Conservation (phyloP, 2,888 invertebrate species). For the Leptopterna dolabrata region DNA sequence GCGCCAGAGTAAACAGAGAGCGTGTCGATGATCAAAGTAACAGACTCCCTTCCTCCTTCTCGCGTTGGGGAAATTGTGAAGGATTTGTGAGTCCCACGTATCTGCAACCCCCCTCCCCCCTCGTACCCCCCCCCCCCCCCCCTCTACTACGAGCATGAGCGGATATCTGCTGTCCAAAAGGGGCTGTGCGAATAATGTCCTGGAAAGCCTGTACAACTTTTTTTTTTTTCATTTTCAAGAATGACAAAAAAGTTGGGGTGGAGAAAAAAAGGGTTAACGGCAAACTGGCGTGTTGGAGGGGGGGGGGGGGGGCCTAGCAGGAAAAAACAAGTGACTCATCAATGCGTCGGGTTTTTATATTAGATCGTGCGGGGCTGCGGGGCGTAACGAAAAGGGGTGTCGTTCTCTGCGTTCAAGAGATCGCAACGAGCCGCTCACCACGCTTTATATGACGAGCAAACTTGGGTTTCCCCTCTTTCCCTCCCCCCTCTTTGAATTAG, state of each 20-base stretch:
- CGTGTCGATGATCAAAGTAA: constrained; percentile 12
- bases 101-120: no score
- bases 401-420: not conserved
- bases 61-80: not conserved
- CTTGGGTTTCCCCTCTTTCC: not conserved
- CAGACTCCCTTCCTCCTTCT: not conserved
- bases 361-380: not conserved
- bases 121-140: not conserved
- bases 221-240: not conserved
- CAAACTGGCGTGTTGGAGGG: not conserved
- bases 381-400: not conserved
- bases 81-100: not conserved
- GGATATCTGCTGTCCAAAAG: not conserved
- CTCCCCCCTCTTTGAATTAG: not conserved
- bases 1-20: not conserved
- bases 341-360: not conserved
- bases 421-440: not conserved
- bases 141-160: not conserved
- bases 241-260: not conserved
- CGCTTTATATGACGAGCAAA: not conserved
- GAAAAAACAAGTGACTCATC: constrained; percentile 27
- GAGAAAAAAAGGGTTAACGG: not conserved
- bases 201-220: not conserved
- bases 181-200: not conserved
- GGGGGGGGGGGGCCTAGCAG: not conserved